Evolutionary conservation across 2,888 invertebrate genomes (phyloP).

Genomic region (Drosophila pseudotakahashii): DNA sequence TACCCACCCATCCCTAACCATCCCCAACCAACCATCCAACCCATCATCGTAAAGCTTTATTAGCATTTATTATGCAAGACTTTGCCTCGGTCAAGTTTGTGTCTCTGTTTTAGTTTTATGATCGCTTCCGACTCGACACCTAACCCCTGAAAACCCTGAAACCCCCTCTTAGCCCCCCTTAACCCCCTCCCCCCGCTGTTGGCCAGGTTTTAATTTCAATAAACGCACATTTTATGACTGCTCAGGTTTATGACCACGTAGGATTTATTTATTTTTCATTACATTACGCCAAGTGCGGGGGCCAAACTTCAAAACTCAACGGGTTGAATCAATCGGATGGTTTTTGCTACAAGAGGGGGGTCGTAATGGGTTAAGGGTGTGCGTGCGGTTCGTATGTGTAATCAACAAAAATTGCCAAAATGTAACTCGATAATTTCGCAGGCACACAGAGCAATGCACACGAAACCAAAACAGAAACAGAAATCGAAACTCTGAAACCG

Average conservation of each 20-base stretch:
- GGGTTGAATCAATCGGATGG: constrained; percentile 7
- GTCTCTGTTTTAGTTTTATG: constrained; percentile 55
- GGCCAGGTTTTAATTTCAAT: constrained; percentile 61
- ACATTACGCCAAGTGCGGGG: constrained; percentile 42
- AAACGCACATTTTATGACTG: constrained; percentile 65
- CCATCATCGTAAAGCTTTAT: constrained; percentile 75
- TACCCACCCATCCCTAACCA: neutral
- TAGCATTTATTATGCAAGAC: constrained; percentile 81
- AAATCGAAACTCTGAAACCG: constrained; percentile 24
- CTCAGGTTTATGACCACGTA: constrained; percentile 34
- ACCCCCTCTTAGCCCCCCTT: neutral
- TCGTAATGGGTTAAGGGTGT: constrained; percentile 10
- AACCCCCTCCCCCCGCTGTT: neutral
- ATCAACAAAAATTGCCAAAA: constrained; percentile 37
- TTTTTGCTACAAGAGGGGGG: neutral
- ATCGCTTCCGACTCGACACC: constrained; percentile 57
- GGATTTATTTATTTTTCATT: constrained; percentile 53
- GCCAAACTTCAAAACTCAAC: constrained; percentile 23
- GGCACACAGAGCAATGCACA: constrained; percentile 13
- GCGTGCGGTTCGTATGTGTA: constrained; percentile 16
- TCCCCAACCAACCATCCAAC: neutral
- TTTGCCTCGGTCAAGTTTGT: constrained; percentile 45
- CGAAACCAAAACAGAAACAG: constrained; percentile 23
- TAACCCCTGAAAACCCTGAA: constrained; percentile 8
- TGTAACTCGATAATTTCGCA: constrained; percentile 39